Evolutionary conservation across 2,797 vertebrate genomes (phyloP).

Genomic region (Prunella strophiata): DNA sequence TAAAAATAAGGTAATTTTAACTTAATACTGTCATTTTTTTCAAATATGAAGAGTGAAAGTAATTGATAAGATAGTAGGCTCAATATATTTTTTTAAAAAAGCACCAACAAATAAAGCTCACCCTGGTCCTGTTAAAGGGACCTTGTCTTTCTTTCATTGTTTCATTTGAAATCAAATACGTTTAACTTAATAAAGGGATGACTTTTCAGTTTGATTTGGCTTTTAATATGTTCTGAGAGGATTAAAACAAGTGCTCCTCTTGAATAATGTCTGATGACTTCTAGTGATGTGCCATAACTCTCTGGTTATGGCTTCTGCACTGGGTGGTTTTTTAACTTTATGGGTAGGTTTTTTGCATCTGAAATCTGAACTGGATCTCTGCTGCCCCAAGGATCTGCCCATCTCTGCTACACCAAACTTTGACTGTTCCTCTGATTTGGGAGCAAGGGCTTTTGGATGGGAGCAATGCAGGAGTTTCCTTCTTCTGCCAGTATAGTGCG

Average conservation of each 20-base stretch:
- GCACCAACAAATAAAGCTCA: not conserved
- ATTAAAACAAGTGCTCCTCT: not conserved
- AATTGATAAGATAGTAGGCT: not conserved
- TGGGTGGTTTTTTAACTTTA: not conserved
- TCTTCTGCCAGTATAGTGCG: rapidly evolving
- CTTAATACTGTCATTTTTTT: not conserved
- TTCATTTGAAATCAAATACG: not conserved
- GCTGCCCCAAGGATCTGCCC: not conserved
- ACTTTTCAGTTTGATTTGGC: not conserved
- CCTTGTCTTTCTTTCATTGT: not conserved
- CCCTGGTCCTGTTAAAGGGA: not conserved
- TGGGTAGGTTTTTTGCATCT: not conserved
- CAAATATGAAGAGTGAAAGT: not conserved
- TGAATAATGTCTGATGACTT: not conserved
- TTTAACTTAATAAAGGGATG: not conserved
- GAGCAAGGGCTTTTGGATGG: not conserved
- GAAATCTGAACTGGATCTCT: not conserved
- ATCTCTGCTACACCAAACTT: rapidly evolving
- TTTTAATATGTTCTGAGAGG: not conserved
- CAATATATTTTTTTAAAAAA: not conserved
- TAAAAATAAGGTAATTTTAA: not conserved
- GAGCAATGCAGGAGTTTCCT: not conserved
- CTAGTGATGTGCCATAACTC: not conserved
- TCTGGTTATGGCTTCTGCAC: not conserved
- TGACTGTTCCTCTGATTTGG: not conserved